phyloP scores from a whole-genome alignment of 53 echinoderm and acorn worm species.

The Paracentrotus lividus region DNA sequence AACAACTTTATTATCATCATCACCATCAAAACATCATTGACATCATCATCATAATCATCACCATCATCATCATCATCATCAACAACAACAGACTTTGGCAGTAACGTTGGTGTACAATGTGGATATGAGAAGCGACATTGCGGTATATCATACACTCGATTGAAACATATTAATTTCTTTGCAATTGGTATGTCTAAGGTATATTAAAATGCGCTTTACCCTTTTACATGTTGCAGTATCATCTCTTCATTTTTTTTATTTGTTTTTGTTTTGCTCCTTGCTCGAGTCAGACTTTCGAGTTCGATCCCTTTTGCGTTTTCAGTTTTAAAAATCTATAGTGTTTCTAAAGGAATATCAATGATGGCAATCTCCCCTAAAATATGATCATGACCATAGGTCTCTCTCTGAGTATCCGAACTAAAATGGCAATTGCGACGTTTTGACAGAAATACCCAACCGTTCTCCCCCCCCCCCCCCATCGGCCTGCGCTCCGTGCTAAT shows the following conservation, averaged over 20 bases:
- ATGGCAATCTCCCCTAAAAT: background rate
- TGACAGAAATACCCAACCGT: background rate
- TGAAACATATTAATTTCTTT: background rate
- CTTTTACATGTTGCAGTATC: background rate
- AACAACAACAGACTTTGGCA: too few relatives aligned
- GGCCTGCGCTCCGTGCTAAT: constrained; percentile 37
- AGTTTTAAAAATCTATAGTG: background rate
- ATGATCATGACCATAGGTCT: background rate
- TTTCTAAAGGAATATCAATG: background rate
- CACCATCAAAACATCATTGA: background rate
- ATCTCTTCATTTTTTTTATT: too few relatives aligned
- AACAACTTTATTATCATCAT: background rate
- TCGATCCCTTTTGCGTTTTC: background rate
- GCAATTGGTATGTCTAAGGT: background rate
- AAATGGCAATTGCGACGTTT: background rate
- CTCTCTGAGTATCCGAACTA: too few relatives aligned
- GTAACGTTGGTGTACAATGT: too few relatives aligned
- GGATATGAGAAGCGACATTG: too few relatives aligned
- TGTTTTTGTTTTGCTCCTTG: too few relatives aligned
- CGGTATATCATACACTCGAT: too few relatives aligned
- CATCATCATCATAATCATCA: background rate
- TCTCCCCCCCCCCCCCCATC: too few relatives aligned
- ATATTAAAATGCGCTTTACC: background rate
- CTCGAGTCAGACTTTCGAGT: too few relatives aligned
- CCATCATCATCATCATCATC: background rate